Conservation (phyloP, 2,888 invertebrate species). For the Plagiodera versicolora region DNA sequence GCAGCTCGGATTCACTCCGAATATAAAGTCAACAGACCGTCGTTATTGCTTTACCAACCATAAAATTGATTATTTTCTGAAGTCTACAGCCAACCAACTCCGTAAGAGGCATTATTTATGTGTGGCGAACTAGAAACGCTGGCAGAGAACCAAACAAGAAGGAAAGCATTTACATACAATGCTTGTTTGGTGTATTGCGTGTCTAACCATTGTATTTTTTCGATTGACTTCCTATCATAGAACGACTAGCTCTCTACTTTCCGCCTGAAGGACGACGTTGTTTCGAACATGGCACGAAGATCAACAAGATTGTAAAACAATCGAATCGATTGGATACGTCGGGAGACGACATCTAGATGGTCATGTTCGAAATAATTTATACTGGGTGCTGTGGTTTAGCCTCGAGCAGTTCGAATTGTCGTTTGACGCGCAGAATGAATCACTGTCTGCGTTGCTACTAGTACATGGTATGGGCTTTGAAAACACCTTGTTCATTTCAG, state of each 20-base stretch:
- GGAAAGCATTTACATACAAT: conserved; percentile 9
- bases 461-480: too few species aligned
- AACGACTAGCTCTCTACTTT: neutral
- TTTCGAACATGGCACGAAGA: too few species aligned
- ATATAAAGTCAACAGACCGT: neutral
- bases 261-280: neutral
- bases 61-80: neutral
- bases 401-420: too few species aligned
- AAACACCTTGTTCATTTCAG: too few species aligned
- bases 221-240: conserved; percentile 3
- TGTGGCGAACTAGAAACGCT: conserved; percentile 3
- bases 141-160: neutral
- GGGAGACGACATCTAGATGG: too few species aligned
- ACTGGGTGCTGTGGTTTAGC: too few species aligned
- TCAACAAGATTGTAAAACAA: too few species aligned
- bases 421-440: too few species aligned
- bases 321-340: too few species aligned
- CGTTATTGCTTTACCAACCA: neutral
- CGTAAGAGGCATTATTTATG: conserved; percentile 15
- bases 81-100: conserved; percentile 13
- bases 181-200: neutral
- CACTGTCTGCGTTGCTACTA: too few species aligned
- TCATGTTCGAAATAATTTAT: too few species aligned
- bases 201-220: neutral
- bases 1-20: neutral